A percentile compares a stretch with the other conserved stretches of the same genome.
phyloP scores from a whole-genome alignment of 2,888 invertebrate species.

The Catocala nupta region DNA sequence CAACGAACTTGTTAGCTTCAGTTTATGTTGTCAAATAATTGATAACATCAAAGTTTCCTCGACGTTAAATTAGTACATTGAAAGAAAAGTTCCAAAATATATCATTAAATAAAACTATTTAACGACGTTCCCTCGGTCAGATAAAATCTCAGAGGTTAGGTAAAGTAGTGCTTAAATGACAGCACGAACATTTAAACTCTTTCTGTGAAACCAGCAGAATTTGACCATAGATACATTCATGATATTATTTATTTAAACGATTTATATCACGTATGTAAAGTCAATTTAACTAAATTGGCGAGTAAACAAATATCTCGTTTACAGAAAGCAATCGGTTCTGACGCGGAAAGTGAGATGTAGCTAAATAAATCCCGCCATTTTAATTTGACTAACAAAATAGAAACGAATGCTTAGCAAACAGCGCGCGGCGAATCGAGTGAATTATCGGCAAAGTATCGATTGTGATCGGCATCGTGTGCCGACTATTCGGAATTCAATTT shows the following conservation, averaged over 20 bases:
- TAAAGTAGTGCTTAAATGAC: too few relatives aligned
- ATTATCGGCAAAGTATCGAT: slow-evolving; percentile 28
- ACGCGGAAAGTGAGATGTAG: slow-evolving; percentile 18
- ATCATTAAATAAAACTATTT: not conserved
- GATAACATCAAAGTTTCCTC: not conserved
- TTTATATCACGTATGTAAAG: not conserved
- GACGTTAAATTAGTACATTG: not conserved
- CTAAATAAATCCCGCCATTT: slow-evolving; percentile 31
- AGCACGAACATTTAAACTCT: too few relatives aligned
- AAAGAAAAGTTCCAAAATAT: not conserved
- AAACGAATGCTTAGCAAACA: slow-evolving; percentile 32
- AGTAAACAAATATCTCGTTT: slow-evolving; percentile 4
- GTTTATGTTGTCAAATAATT: not conserved
- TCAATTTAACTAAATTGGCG: slow-evolving; percentile 1
- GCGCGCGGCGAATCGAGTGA: slow-evolving; percentile 22
- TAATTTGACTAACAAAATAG: slow-evolving; percentile 33
- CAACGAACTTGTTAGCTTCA: not conserved
- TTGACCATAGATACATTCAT: too few relatives aligned
- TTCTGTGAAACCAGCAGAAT: too few relatives aligned
- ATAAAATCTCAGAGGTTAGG: too few relatives aligned
- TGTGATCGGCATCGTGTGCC: slow-evolving; percentile 19
- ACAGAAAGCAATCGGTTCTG: slow-evolving; percentile 17
- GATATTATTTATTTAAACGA: not conserved
- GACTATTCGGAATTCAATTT: slow-evolving; percentile 28
- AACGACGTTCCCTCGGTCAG: too few relatives aligned